phyloP scores from a whole-genome alignment of 2,888 invertebrate genomes.

The Linyphia triangularis region DNA sequence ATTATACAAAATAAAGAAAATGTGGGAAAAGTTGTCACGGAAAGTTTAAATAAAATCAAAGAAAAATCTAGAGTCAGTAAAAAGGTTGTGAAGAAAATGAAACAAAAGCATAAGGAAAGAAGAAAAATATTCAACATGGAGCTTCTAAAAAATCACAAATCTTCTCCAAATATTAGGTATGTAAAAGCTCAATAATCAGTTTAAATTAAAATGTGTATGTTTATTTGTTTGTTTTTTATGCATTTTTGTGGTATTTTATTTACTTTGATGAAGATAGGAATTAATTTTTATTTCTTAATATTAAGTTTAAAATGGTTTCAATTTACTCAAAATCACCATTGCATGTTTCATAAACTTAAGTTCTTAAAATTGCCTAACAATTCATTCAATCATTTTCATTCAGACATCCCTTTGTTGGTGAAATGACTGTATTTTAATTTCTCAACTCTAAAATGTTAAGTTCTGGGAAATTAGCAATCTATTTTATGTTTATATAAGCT shows the following conservation, averaged over 20 bases:
- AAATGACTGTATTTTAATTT: too few relatives aligned
- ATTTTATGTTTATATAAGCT: too few relatives aligned
- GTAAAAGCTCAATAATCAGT: too few relatives aligned
- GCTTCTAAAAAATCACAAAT: not conserved
- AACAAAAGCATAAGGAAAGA: not conserved
- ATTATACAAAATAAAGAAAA: conserved; percentile 49
- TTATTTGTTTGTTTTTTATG: not conserved
- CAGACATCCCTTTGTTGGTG: too few relatives aligned
- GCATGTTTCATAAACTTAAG: too few relatives aligned
- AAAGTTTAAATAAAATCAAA: conserved; percentile 25
- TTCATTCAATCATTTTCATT: too few relatives aligned
- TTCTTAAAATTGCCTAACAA: too few relatives aligned
- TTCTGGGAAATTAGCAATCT: too few relatives aligned
- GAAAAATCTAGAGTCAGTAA: not conserved
- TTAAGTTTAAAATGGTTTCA: not conserved
- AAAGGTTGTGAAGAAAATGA: conserved; percentile 13
- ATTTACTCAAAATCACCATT: not conserved
- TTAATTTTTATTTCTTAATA: not conserved
- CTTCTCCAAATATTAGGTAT: not conserved
- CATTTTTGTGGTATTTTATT: too few relatives aligned
- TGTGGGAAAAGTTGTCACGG: conserved; percentile 8
- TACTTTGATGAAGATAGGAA: too few relatives aligned
- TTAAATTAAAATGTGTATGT: not conserved
- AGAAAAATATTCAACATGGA: conserved; percentile 8
- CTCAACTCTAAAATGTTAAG: too few relatives aligned